Conservation (phyloP, 2,888 invertebrate species). For the Chymomyza caudatula region DNA sequence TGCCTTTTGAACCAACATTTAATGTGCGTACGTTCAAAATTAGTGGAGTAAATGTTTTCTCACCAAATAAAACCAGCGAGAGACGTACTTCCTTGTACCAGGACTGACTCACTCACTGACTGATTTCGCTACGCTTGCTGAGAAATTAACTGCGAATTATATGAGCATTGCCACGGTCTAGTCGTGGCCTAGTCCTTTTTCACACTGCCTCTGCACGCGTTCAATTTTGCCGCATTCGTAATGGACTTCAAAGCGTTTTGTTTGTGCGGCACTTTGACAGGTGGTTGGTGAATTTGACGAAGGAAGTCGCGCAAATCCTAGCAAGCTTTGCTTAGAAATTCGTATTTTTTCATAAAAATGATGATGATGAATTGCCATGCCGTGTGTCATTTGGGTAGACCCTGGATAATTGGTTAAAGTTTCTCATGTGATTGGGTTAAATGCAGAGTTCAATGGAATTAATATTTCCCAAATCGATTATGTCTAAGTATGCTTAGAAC, state of each 20-base stretch:
- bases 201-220: slow-evolving; percentile 43
- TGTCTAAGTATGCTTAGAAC: neutral
- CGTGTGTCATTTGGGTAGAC: slow-evolving; percentile 4
- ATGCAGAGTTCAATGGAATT: neutral
- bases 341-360: slow-evolving; percentile 12
- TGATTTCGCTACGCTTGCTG: slow-evolving; percentile 71
- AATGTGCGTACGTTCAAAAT: slow-evolving; percentile 47
- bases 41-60: slow-evolving; percentile 77
- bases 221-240: slow-evolving; percentile 58
- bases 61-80: slow-evolving; percentile 72
- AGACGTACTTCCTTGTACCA: neutral
- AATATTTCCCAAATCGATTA: neutral
- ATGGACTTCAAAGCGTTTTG: slow-evolving; percentile 52
- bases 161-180: slow-evolving; percentile 25
- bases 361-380: slow-evolving; percentile 52
- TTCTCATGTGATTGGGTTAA: neutral
- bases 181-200: neutral
- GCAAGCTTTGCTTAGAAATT: neutral
- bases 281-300: slow-evolving; percentile 27
- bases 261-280: slow-evolving; percentile 48
- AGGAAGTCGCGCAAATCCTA: neutral
- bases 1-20: slow-evolving; percentile 3
- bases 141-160: slow-evolving; percentile 74
- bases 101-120: slow-evolving; percentile 26
- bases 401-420: slow-evolving; percentile 36